Conservation (phyloP, 2,113 vertebrate species). For the Oreotrochilus melanogaster region DNA sequence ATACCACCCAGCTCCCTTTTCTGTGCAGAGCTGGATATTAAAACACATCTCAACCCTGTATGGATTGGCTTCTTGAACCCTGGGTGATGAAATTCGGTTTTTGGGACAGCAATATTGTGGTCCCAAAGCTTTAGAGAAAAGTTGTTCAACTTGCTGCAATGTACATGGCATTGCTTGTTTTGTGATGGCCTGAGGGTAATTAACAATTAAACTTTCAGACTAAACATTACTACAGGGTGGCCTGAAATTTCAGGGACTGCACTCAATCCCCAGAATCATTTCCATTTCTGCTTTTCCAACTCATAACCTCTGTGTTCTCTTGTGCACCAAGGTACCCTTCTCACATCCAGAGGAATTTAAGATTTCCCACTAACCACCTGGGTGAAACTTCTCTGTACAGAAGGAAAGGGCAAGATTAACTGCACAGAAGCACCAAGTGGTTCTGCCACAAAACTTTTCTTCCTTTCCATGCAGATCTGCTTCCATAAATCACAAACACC, state of each 20-base stretch:
- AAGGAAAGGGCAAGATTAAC: not conserved
- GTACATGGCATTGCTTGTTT: not conserved
- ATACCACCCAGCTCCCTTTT: no score
- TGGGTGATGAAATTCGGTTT: no score
- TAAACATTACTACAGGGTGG: not conserved
- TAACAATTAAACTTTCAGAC: not conserved
- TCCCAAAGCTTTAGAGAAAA: not conserved
- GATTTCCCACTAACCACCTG: not conserved
- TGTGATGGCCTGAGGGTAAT: not conserved
- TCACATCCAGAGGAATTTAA: not conserved
- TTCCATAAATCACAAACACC: not conserved
- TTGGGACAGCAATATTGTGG: not conserved
- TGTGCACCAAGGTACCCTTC: not conserved
- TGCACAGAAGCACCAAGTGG: fast-evolving
- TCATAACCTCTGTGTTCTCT: not conserved
- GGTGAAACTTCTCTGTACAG: not conserved
- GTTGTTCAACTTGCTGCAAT: not conserved
- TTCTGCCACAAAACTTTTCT: not conserved
- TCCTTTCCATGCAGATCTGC: not conserved
- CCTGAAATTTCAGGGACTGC: not conserved
- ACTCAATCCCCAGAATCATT: not conserved
- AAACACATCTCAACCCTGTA: no score
- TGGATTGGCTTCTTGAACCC: no score
- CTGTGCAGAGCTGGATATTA: no score
- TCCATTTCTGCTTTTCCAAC: not conserved